Percentiles rank a stretch among this genome's conserved stretches.
Evolutionary conservation across 2,797 vertebrate species (phyloP).

Genomic region (Sparus aurata): DNA sequence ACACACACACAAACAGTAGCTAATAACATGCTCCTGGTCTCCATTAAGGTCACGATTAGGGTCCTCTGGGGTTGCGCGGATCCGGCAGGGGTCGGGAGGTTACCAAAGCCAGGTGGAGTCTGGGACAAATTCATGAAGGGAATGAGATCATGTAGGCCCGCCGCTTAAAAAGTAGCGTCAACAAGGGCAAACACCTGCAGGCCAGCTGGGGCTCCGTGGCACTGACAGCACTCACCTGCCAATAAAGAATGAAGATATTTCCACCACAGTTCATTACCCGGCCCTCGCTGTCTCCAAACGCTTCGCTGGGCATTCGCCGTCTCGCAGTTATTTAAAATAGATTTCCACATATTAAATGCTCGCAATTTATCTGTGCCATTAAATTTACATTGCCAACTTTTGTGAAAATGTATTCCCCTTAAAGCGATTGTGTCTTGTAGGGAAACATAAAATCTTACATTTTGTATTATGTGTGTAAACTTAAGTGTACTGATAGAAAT

Average conservation of each 20-base stretch:
- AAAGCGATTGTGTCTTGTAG: slow-evolving; percentile 79
- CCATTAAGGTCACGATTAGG: slow-evolving; percentile 83
- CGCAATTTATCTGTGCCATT: slow-evolving; percentile 78
- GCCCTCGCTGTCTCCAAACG: slow-evolving; percentile 25
- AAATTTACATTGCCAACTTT: slow-evolving; percentile 81
- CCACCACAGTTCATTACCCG: slow-evolving; percentile 31
- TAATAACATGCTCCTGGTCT: slow-evolving; percentile 74
- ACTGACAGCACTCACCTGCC: slow-evolving; percentile 83
- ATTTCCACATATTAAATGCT: slow-evolving; percentile 67
- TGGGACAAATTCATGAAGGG: slow-evolving; percentile 86
- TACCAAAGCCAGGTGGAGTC: slow-evolving; percentile 84
- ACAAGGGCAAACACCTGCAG: slow-evolving; percentile 84
- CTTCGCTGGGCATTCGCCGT: slow-evolving; percentile 51
- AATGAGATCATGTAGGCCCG: slow-evolving; percentile 83
- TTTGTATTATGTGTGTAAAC: slow-evolving; percentile 84
- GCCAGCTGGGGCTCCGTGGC: slow-evolving; percentile 76
- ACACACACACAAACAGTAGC: slow-evolving; percentile 48
- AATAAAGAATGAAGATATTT: slow-evolving; percentile 67
- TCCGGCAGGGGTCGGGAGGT: slow-evolving; percentile 82
- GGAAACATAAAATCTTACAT: slow-evolving; percentile 81
- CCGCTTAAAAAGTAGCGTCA: slow-evolving; percentile 88
- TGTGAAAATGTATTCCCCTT: slow-evolving; percentile 81
- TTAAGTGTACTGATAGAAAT: slow-evolving; percentile 78
- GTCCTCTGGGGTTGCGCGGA: slow-evolving; percentile 71
- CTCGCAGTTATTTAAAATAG: slow-evolving; percentile 57